Conservation (phyloP, 2,797 vertebrate genomes). For the Neosilurus hyrtlii region DNA sequence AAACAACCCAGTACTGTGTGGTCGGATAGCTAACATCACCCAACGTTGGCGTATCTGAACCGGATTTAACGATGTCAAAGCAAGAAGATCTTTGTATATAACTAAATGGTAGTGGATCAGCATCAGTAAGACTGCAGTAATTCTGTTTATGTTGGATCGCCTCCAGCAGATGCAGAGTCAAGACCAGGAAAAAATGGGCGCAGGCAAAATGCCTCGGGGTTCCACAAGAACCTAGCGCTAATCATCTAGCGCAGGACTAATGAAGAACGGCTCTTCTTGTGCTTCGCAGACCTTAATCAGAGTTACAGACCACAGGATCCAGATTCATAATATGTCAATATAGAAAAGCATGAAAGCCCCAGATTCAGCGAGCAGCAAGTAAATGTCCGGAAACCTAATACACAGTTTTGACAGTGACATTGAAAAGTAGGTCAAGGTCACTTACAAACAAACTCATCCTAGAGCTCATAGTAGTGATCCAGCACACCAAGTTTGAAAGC, state of each 20-base stretch:
- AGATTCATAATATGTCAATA: too few relatives aligned
- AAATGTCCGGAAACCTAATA: not conserved
- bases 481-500: too few relatives aligned
- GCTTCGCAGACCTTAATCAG: not conserved
- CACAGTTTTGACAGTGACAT: too few relatives aligned
- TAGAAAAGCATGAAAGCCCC: too few relatives aligned
- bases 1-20: not conserved
- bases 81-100: not conserved
- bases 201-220: slow-evolving; percentile 41
- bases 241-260: slow-evolving; percentile 36
- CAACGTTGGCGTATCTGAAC: not conserved
- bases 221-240: not conserved
- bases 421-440: too few relatives aligned
- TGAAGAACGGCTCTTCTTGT: slow-evolving; percentile 51
- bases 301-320: not conserved
- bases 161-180: slow-evolving; percentile 53
- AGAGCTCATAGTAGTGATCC: too few relatives aligned
- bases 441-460: too few relatives aligned
- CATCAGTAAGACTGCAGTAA: not conserved
- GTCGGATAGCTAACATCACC: not conserved
- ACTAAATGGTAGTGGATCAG: not conserved
- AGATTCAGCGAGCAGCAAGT: too few relatives aligned
- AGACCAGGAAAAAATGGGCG: slow-evolving; percentile 40
- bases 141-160: slow-evolving; percentile 14
- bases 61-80: not conserved